phyloP scores from a whole-genome alignment of 2,113 vertebrate genomes.

The Oryzias woworae region DNA sequence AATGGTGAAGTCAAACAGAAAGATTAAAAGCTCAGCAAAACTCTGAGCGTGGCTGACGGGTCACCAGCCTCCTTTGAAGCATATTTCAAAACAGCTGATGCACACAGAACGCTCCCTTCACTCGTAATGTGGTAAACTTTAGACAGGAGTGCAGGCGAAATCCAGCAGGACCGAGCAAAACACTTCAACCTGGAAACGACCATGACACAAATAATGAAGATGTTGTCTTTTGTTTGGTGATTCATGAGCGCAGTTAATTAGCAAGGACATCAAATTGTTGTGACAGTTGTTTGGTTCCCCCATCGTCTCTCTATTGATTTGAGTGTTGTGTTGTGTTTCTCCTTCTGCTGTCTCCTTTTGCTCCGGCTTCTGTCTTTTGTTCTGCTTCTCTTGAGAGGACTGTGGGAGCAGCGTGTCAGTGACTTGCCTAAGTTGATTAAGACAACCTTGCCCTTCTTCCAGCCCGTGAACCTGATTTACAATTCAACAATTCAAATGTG shows the following conservation, averaged over 20 bases:
- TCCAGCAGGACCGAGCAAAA: neutral
- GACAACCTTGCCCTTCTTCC: conserved; percentile 11
- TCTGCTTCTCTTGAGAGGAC: conserved; percentile 17
- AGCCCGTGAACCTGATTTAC: conserved; percentile 19
- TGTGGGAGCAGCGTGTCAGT: conserved; percentile 20
- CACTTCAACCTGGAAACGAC: neutral
- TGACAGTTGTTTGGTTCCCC: conserved; percentile 20
- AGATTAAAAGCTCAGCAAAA: conserved; percentile 37
- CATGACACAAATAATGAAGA: neutral
- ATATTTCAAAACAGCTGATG: conserved; percentile 43
- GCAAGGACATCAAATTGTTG: conserved; percentile 5
- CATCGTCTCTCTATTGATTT: conserved; percentile 26
- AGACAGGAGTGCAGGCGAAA: conserved; percentile 7
- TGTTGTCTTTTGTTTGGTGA: neutral
- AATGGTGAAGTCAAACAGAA: conserved; percentile 31
- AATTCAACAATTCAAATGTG: neutral
- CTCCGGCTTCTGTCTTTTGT: conserved; percentile 22
- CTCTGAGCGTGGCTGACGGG: conserved; percentile 24
- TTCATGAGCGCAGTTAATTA: conserved; percentile 17
- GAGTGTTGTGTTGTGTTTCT: conserved; percentile 26
- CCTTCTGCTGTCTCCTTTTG: conserved; percentile 5
- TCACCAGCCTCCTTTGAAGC: conserved; percentile 30
- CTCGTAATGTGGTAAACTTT: conserved; percentile 6
- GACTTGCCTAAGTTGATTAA: conserved; percentile 31
- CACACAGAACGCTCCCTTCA: conserved; percentile 10